phyloP scores from a whole-genome alignment of 2,797 vertebrate genomes.

The Enteromius trimaculatus region DNA sequence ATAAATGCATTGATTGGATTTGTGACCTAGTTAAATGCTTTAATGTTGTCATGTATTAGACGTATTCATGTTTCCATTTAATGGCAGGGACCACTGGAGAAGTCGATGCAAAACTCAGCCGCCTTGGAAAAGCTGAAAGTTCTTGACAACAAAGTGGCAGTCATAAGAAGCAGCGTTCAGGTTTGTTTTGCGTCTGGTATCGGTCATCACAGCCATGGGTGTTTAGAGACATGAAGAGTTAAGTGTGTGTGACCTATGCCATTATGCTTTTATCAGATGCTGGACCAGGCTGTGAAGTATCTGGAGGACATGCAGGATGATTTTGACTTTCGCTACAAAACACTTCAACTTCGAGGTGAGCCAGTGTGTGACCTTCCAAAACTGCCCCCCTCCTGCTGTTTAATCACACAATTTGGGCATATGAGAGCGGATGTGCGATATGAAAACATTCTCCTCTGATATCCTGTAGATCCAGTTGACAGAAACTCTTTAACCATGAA shows the following conservation, averaged over 20 bases:
- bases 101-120: slow-evolving; percentile 87
- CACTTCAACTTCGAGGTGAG: slow-evolving; percentile 90
- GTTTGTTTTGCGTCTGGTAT: slow-evolving; percentile 67
- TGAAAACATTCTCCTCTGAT: slow-evolving; percentile 34
- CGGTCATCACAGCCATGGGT: background rate
- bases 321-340: slow-evolving; percentile 98
- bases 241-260: slow-evolving; percentile 26
- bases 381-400: background rate
- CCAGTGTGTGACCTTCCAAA: background rate
- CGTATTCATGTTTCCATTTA: background rate
- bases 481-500: slow-evolving; percentile 86
- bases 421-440: background rate
- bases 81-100: slow-evolving; percentile 89
- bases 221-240: background rate
- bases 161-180: slow-evolving; percentile 90
- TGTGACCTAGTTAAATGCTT: background rate
- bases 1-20: background rate
- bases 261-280: slow-evolving; percentile 77
- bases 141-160: slow-evolving; percentile 87
- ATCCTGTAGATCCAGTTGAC: slow-evolving; percentile 82
- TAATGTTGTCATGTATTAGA: background rate
- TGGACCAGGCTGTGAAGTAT: slow-evolving; percentile 94
- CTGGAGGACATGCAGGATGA: slow-evolving; percentile 96
- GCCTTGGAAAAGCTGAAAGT: slow-evolving; percentile 89
- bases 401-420: background rate